These are phyloP conservation scores for Acronicta alni DNA, from an alignment of 2,888 invertebrate genomes.

Conservation along the genomic window DNA sequence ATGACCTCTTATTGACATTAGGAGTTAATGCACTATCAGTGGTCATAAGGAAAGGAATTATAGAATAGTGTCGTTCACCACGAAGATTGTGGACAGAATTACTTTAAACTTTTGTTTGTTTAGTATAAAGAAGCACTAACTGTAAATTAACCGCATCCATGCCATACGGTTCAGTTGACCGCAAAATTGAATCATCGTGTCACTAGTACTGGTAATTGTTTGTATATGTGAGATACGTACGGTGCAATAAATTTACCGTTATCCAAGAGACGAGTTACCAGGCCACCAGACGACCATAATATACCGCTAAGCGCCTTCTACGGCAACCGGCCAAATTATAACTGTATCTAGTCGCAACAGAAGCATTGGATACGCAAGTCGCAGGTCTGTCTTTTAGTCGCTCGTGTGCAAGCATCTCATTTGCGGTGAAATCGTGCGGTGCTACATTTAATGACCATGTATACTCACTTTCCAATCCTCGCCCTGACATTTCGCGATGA, in stretches of 20 bases:
- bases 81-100: conserved; percentile 43
- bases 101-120: conserved; percentile 41
- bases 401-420: conserved; percentile 67
- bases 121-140: conserved; percentile 41
- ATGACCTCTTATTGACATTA: conserved; percentile 33
- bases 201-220: conserved; percentile 53
- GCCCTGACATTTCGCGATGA: conserved; percentile 55
- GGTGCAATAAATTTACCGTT: conserved; percentile 72
- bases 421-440: conserved; percentile 72
- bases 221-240: conserved; percentile 61
- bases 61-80: neutral
- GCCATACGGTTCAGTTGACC: conserved; percentile 44
- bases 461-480: conserved; percentile 66
- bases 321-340: conserved; percentile 78
- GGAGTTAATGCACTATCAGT: conserved; percentile 4
- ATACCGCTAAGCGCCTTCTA: conserved; percentile 81
- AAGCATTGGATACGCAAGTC: conserved; percentile 58
- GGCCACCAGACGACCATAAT: conserved; percentile 70
- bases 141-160: conserved; percentile 44
- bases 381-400: conserved; percentile 64
- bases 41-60: conserved; percentile 16
- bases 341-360: conserved; percentile 74
- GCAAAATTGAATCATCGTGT: conserved; percentile 60
- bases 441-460: conserved; percentile 67
- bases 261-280: conserved; percentile 69